Evolutionary conservation across 2,888 invertebrate genomes (phyloP), one percentile per base, ranked within the genome.

Genomic region (Cyclophora punctaria): DNA sequence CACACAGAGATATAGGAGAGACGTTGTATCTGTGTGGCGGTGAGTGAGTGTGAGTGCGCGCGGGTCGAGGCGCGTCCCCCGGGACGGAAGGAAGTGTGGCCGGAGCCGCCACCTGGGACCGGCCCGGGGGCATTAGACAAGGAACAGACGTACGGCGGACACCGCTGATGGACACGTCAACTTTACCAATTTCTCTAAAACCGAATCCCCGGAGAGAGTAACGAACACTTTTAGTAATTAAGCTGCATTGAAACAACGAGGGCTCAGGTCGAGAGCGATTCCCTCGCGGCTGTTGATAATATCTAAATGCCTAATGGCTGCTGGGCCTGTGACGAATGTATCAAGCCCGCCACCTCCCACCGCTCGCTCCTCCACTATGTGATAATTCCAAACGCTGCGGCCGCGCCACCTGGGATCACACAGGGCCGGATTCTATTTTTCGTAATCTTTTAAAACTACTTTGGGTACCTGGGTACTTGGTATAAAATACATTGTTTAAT

Each of bases 271-370:
- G 83, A 78, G 84, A 80, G 80, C 78, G 76, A 80, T 79, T 83
- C 86, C 83, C 76, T 64, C 67, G 80, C 73, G 85, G 77, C 78
- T 68, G 74, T 77, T 81, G 87, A 87, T 87, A 86, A 87, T 88
- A 89, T 88, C 89, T 89, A 89, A 90, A 89, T 87, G 86, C 89
- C 89, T 89, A 87, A 87, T 88, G 89, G 89, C 88, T 89, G 87
- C 85, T 88, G 89, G 85, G 87, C 84, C 85, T 85, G 88, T 88
- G 87, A 87, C 86, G 86, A 87, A 86, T 87, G 87, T 86, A 85
- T 86, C 81, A 83, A 76, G 79, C 75, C 71, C 64, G 64, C 63
- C 62, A 51, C 66, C 67, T 56, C 62, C 58, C 61, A 63, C 66
- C 74, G 64, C 73, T 74, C 78, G 73, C 73, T 78, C 75, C 84